Evolutionary conservation across 2,113 vertebrate genomes (phyloP), one percentile per base, ranked within the genome.

Genomic region (Channa maculata): DNA sequence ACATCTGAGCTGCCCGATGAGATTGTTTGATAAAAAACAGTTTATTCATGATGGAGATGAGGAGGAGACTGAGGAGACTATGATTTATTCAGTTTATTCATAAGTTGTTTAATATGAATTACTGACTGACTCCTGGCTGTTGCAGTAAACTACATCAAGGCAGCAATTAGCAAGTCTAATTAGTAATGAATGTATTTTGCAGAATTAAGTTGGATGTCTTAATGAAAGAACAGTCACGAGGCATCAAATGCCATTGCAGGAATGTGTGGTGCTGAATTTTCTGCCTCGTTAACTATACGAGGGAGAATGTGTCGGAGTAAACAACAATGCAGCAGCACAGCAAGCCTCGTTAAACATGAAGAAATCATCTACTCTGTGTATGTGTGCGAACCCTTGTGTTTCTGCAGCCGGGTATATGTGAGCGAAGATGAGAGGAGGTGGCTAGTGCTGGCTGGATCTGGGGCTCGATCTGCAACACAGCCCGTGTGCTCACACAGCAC

Each of bases 401-500:
- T 67, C 38, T 48, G 36, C 48, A 51, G 59, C 58, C 5, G 41
- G n/a, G 39, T 83, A 10, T 54, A 63, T 68, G 41, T 37, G 66
- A 12, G 83, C 2, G 38, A 54, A 36, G 57, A 62, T 45, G 34
- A 46, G 58, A 73, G 59, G 69, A 54, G 68, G 67, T 68, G 70
- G 61, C 46, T 80, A 70, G 49, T 46, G 55, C 46, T 52, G 62
- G 43, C 58, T 82, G 44, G 63, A 81, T 73, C 62, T 51, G 76
- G 60, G 66, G 36, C 73, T 80, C 5, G 57, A 72, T 80, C 73
- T 73, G 74, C 75, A 76, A 70, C 63, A n/a, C 51, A 62, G 79
- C 65, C 81, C 60, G 69, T 71, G 69, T 82, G 73, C 74, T 83
- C 77, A 66, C 82, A 83, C 73, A 83, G 66, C 83, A 88, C 69